Conservation (phyloP, 2,797 vertebrate species). For the Nannoperca australis region DNA sequence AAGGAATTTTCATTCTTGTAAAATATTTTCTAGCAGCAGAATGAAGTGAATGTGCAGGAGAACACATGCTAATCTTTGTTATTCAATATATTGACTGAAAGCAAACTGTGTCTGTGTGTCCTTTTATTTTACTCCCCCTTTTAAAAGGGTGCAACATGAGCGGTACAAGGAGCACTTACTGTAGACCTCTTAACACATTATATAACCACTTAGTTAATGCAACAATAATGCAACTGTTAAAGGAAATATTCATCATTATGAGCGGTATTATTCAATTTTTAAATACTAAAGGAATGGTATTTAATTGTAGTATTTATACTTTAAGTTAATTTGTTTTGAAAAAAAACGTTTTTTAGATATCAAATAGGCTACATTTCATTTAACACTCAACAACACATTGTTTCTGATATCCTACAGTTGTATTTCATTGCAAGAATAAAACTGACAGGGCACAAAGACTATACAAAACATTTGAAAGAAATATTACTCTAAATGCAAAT, state of each 20-base stretch:
- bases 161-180: slow-evolving; percentile 12
- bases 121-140: slow-evolving; percentile 6
- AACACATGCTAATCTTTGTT: not conserved
- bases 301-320: not conserved
- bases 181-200: slow-evolving; percentile 10
- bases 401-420: not conserved
- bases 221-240: slow-evolving; percentile 2
- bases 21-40: not conserved
- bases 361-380: not conserved
- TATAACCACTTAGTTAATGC: slow-evolving; percentile 14
- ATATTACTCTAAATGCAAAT: slow-evolving; percentile 2
- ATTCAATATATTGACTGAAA: slow-evolving; percentile 44
- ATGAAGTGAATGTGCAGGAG: not conserved
- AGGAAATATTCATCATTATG: not conserved
- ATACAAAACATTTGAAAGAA: not conserved
- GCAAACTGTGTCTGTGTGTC: slow-evolving; percentile 8
- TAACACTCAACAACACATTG: not conserved
- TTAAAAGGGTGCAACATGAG: slow-evolving; percentile 19
- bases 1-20: not conserved
- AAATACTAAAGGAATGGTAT: not conserved
- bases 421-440: not conserved
- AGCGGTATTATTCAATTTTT: not conserved
- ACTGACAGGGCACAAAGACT: not conserved
- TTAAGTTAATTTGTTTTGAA: not conserved
- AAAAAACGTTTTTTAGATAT: not conserved